A percentile compares a stretch with the other conserved stretches of the same genome.
phyloP scores from a whole-genome alignment of 2,113 vertebrate genomes.

The Podarcis muralis region DNA sequence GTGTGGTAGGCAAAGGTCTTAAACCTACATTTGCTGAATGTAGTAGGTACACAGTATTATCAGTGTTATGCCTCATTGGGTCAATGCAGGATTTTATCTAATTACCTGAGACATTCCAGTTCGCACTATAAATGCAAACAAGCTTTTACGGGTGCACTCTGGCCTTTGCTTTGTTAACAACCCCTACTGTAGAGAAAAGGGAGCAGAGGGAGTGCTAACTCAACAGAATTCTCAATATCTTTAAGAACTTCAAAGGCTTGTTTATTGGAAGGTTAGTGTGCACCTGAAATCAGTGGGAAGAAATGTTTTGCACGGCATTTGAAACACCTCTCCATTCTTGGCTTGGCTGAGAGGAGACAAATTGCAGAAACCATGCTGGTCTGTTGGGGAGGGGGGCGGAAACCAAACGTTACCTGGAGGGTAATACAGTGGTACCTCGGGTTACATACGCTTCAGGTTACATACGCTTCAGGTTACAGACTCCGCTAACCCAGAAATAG shows the following conservation, averaged over 20 bases:
- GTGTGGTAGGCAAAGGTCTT: constrained; percentile 67
- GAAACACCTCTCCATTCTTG: constrained; percentile 14
- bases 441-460: too few relatives aligned
- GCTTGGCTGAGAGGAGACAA: neutral
- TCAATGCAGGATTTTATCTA: constrained; percentile 70
- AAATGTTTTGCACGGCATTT: constrained; percentile 35
- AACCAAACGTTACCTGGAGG: neutral
- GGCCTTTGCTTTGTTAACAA: constrained; percentile 61
- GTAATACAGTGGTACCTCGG: neutral
- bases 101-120: constrained; percentile 67
- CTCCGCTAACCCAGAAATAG: too few relatives aligned
- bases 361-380: neutral
- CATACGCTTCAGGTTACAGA: too few relatives aligned
- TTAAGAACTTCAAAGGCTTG: constrained; percentile 47
- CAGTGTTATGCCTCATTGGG: constrained; percentile 61
- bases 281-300: constrained; percentile 33
- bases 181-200: constrained; percentile 50
- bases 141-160: constrained; percentile 64
- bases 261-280: constrained; percentile 45
- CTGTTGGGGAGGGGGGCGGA: neutral
- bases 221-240: constrained; percentile 28
- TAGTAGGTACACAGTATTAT: constrained; percentile 58
- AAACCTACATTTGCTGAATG: constrained; percentile 56
- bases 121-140: constrained; percentile 66
- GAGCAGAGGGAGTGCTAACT: constrained; percentile 48